A percentile compares a stretch with the other conserved stretches of the same genome.
phyloP scores from a whole-genome alignment of 30 jellyfish, hydroid and myxozoan genomes.

The Morbakka virulenta region DNA sequence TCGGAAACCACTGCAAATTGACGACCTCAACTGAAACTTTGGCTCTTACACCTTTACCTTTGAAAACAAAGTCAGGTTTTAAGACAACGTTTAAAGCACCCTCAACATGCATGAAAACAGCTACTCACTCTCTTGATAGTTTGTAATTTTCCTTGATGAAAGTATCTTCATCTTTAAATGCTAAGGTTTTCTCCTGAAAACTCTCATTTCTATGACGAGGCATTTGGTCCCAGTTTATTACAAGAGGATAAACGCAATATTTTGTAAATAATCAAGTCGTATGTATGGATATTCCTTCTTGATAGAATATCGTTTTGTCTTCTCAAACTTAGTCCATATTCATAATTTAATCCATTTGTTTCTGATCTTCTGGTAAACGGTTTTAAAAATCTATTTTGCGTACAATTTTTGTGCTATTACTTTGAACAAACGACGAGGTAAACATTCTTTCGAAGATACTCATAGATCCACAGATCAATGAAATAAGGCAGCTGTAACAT shows the following conservation, averaged over 20 bases:
- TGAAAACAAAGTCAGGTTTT: constrained; percentile 46
- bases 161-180: too few relatives aligned
- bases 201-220: constrained; percentile 63
- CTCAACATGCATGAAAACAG: constrained; percentile 22
- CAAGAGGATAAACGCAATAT: constrained; percentile 74
- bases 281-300: constrained; percentile 37
- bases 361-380: too few relatives aligned
- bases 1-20: constrained; percentile 57
- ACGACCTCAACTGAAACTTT: constrained; percentile 14
- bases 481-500: too few relatives aligned
- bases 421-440: too few relatives aligned
- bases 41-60: constrained; percentile 56
- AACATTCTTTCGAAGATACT: too few relatives aligned
- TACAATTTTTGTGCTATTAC: too few relatives aligned
- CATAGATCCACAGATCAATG: too few relatives aligned
- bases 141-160: too few relatives aligned
- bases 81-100: background rate
- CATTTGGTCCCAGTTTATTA: constrained; percentile 72
- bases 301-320: constrained; percentile 57
- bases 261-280: constrained; percentile 35
- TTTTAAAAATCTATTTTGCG: too few relatives aligned
- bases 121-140: constrained; percentile 59
- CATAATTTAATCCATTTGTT: constrained; percentile 43
- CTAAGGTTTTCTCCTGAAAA: too few relatives aligned
- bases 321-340: constrained; percentile 59